A percentile compares a stretch with the other conserved stretches of the same genome.
Evolutionary conservation across 2,797 vertebrate species (phyloP).

Genomic region (Pteronotus mesoamericanus): DNA sequence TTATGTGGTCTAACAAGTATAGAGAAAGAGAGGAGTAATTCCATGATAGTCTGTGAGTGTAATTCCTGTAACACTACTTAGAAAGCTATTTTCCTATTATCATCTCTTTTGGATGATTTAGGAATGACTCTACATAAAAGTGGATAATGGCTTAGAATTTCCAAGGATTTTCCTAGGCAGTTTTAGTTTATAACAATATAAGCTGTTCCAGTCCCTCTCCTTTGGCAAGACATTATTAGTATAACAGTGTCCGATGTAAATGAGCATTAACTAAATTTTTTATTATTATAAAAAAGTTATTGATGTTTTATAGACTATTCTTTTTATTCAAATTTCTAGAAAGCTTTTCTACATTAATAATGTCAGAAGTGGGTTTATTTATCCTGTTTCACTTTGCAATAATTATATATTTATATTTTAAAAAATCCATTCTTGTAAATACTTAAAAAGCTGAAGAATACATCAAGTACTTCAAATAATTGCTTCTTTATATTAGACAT

Average conservation of each 20-base stretch:
- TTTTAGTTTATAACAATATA: background rate
- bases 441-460: background rate
- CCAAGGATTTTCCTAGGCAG: background rate
- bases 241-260: background rate
- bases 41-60: background rate
- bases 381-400: background rate
- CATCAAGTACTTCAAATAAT: background rate
- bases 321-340: background rate
- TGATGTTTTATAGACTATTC: background rate
- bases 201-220: background rate
- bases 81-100: background rate
- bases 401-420: background rate
- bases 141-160: background rate
- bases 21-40: background rate
- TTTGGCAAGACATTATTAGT: background rate
- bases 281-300: background rate
- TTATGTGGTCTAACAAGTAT: background rate
- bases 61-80: background rate
- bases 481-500: background rate
- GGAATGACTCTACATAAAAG: background rate
- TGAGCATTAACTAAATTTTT: background rate
- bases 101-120: background rate
- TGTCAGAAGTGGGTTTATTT: background rate
- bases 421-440: background rate
- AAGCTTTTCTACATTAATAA: background rate